Base-by-base conservation (phyloP, 2,888 invertebrate genomes). In the Rotaria magnacalcarata region DNA sequence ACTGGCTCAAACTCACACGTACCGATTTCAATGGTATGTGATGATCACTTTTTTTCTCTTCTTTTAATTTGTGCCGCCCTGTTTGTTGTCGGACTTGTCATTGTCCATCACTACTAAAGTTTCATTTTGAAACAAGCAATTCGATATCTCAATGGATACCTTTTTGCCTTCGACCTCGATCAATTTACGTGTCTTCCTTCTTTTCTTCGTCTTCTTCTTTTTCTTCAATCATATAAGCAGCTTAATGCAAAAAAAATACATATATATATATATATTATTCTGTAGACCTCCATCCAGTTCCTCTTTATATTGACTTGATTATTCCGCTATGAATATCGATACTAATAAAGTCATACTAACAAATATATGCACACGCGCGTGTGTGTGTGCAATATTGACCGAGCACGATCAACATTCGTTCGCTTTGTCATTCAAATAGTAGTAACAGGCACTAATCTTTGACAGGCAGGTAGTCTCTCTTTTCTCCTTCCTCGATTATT, bases 31-130 rank as follows among this genome's bases (percentile, higher is more conserved):
- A 67, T 67, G 67, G 67, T 67, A 67, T 67, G 27, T 67, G 34
- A 67, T 67, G 67, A 67, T 67, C 67, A 60, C 19, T 67, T 67
- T 67, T 67, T 67, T 67, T 67, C 67, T 67, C 67, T 67, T 67
- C 67, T 67, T 67, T 67, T 67, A 67, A 67, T 67, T 67, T 67
- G 67, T 67, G 67, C 67, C 67, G 67, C 67, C 67, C 67, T 67
- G 67, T 67, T 67, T 67, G 67, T 67, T 67, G 67, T 67, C 67
- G 67, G 67, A 67, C 67, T 67, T 67, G 67, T 67, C 67, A 67
- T 67, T 67, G 67, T 67, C 67, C 67, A 67, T 67, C 67, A 67
- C 67, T 67, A 67, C 67, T 67, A 67, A 67, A 67, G 27, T 67
- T 67, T 67, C 67, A 67, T 67, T 56, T 67, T 67, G 67, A 67